phyloP scores from a whole-genome alignment of 2,113 vertebrate species.

The Reinhardtius hippoglossoides region DNA sequence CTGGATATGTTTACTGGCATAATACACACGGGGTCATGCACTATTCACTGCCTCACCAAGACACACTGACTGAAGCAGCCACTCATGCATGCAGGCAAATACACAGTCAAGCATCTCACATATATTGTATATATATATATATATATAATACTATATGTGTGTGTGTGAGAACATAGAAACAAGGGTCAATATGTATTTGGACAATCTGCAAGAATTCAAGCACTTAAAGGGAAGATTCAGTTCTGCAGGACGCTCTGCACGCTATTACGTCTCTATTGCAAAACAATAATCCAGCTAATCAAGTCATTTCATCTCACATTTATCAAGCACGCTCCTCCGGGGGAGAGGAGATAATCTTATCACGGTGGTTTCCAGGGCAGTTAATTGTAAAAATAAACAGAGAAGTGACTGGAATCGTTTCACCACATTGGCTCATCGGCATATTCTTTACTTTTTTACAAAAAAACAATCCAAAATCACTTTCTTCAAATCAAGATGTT shows the following conservation, averaged over 20 bases:
- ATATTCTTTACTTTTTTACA: no score
- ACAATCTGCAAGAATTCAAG: not conserved
- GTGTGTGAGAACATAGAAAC: not conserved
- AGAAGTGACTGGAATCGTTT: no score
- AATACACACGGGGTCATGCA: constrained; percentile 39
- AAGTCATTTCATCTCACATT: not conserved
- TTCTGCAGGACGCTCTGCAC: not conserved
- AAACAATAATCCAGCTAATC: not conserved
- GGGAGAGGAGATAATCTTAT: not conserved
- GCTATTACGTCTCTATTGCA: not conserved
- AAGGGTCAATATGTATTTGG: not conserved
- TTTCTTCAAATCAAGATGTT: no score
- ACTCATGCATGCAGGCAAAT: not conserved
- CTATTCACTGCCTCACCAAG: constrained; percentile 17
- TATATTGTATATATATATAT: not conserved
- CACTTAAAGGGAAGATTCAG: constrained; percentile 4
- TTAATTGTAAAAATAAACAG: no score
- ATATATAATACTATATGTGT: no score
- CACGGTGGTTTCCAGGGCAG: not conserved
- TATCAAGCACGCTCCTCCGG: no score
- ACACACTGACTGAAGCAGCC: not conserved
- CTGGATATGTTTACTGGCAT: constrained; percentile 47
- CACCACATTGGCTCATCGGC: no score
- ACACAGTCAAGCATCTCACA: not conserved
- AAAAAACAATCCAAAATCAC: no score